Base-by-base conservation (phyloP, 2,888 invertebrate species). In the Callyntrura sp. region DNA sequence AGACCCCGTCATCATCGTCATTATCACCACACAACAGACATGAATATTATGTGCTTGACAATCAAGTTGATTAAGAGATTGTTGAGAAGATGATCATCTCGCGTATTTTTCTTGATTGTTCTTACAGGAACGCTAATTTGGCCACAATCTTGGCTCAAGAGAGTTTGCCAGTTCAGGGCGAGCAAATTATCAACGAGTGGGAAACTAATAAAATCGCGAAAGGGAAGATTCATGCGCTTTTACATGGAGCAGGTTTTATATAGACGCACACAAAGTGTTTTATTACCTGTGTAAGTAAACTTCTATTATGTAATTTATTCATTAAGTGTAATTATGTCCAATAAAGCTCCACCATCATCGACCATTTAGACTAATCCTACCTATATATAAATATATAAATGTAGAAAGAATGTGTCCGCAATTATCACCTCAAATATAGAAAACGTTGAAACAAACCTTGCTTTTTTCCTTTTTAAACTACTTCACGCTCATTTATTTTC, bases 151-250 rank as follows among this genome's bases (percentile, higher is more conserved):
- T 93, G 48, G 93, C 93, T 14, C 91, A 92, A 76, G 92, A 92
- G 73, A 92, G 92, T 82, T 88, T 93, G 45, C 93, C 93, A 51
- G 73, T 90, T 76, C 91, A 92, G 78, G 93, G 93, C 20, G 93
- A 93, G 83, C 60, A 91, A 85, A 86, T 93, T 68, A 92, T 93
- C 9, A 81, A 84, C 12, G 81, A 92, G 28, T 93, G 93, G 93
- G 91, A 93, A 84, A 93, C 93, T 0, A 92, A 91, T 81, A 93
- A 93, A 86, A 93, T 93, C 73, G 91, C 90, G 45, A 88, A 91
- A 85, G 91, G 91, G 17, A 91, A 90, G 91, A 91, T 93, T 9
- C 85, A 90, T 48, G 93, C 91, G 79, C 85, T 93, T 35, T 85
- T 93, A n/a, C 43, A 85, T n/a, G 93, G 92, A 12, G 93, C 93